Evolutionary conservation across 2,888 invertebrate genomes (phyloP), one percentile per base, ranked within the genome.

Genomic region (Apotomis turbidana): DNA sequence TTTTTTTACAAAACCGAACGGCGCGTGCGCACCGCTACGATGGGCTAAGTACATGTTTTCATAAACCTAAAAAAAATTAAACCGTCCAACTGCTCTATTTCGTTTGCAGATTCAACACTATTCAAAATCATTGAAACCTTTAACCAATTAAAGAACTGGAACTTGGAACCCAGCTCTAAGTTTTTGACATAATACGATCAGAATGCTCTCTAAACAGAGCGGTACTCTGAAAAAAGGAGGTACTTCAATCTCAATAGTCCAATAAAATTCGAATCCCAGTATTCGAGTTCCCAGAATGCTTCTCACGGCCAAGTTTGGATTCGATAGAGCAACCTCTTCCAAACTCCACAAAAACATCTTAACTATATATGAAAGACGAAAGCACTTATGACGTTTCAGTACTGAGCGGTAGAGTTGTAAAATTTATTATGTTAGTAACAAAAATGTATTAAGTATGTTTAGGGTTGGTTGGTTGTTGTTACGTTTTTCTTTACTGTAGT

Each of bases 251-350:
- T 62, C 61, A 70, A 57, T 57, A 54, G 61, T 54, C 55, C 62
- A 57, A 62, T 68, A 59, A 68, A 59, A 51, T 51, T 4, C 49
- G 49, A 68, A 49, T 38, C 38, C n/a, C 12, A 49, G 9, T 68
- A 49, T 38, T 13, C 9, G n/a, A 49, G 5, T 68, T 68, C 67
- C 38, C 67, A 49, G 67, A 68, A 68, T n/a, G 49, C 15, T 57
- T 71, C 71, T 60, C 71, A 71, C 71, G 71, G 46, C 52, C 57
- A 6, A 54, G 12, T 68, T 54, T 49, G 27, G 9, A 59, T 59
- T 46, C 64, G 64, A 71, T 71, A 66, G 67, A 71, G 57, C 57
- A 57, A 62, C 62, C 10, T 57, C 55, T 10, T 10, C 9, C 8
- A 46, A 41, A 27, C 6, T 36, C 5, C 3, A 3, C 55, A 4